Base-by-base conservation (phyloP, 2,113 vertebrate genomes). In the Myocastor coypus region DNA sequence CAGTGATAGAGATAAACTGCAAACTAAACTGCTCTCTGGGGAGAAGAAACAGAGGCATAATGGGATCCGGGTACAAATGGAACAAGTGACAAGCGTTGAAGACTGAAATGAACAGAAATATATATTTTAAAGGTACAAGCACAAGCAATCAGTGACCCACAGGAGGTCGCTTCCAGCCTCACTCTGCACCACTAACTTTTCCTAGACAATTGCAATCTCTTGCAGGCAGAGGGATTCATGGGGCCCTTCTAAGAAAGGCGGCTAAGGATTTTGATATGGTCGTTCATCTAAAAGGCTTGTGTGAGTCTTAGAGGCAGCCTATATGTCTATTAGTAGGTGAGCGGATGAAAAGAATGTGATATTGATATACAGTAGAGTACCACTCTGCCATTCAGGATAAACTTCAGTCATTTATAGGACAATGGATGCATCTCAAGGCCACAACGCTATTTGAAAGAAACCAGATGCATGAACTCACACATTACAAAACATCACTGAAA, bases 1-100 rank as follows among this genome's bases (percentile, higher is more conserved):
- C 71, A 94, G 46, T 83, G 52, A 92, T 34, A 5, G 50, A 52
- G 59, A 78, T 83, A 57, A 63, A 64, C 66, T 94, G 55, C 16
- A 16, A 85, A 94, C 46, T 77, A 92, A 64, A 73, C 12, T 92
- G 34, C 42, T 97, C 0, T 87, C 59, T 37, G 32, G 63, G 80
- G 37, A 85, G 83, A 92, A 84, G 10, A 17, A 94, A 96, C 30
- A 64, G 46, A 52, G 46, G 97, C 89, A 24, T 16, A 57, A 92
- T 24, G 1, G 2, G 55, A 83, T 17, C 57, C 37, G 52, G 11
- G 64, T 57, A 32, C 8, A 16, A 91, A 59, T 37, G 16, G 14
- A 6, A 93, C 85, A 92, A 92, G 3, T n/a, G 37, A 71, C 63
- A 73, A 10, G 4, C 73, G 63, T 61, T 40, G 22, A 59, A 64